Evolutionary conservation across 2,797 vertebrate genomes (phyloP).

Genomic region (Cuniculus paca): DNA sequence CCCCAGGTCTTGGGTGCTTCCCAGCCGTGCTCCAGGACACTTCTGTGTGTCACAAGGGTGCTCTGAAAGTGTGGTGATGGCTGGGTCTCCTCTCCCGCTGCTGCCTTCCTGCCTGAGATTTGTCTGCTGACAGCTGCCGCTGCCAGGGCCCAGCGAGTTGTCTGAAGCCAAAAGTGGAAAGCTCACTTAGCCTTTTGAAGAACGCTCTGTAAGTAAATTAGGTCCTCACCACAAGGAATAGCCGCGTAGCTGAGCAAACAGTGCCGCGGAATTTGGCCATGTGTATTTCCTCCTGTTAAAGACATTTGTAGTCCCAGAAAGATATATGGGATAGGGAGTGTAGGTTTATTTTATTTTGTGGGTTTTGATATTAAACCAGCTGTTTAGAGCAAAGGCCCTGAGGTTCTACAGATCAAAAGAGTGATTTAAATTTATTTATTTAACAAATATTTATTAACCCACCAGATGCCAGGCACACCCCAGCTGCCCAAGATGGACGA

Average conservation of each 20-base stretch:
- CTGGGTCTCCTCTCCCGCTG: not conserved
- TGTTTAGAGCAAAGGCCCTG: not conserved
- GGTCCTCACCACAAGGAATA: not conserved
- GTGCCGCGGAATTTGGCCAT: not conserved
- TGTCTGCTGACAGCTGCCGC: not conserved
- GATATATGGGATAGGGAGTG: not conserved
- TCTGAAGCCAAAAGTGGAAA: not conserved
- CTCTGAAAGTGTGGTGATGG: not conserved
- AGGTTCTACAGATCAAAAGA: slow-evolving; percentile 22
- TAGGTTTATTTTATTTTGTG: slow-evolving; percentile 47
- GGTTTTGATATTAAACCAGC: slow-evolving; percentile 49
- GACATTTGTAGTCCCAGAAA: slow-evolving; percentile 59
- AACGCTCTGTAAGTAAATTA: not conserved
- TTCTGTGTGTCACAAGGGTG: accelerated
- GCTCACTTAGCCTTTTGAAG: not conserved
- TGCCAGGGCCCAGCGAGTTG: not conserved
- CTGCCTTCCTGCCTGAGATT: not conserved
- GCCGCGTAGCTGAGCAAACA: slow-evolving; percentile 16
- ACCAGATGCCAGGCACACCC: not conserved
- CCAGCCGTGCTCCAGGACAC: accelerated
- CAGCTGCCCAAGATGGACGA: not conserved
- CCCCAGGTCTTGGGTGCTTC: not conserved
- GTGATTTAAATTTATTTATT: slow-evolving; percentile 53
- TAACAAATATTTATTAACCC: slow-evolving; percentile 17
- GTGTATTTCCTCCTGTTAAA: slow-evolving; percentile 24